These are phyloP conservation scores for Bombus impatiens DNA, from an alignment of 1,140 invertebrate genomes.

Conservation along the genomic window DNA sequence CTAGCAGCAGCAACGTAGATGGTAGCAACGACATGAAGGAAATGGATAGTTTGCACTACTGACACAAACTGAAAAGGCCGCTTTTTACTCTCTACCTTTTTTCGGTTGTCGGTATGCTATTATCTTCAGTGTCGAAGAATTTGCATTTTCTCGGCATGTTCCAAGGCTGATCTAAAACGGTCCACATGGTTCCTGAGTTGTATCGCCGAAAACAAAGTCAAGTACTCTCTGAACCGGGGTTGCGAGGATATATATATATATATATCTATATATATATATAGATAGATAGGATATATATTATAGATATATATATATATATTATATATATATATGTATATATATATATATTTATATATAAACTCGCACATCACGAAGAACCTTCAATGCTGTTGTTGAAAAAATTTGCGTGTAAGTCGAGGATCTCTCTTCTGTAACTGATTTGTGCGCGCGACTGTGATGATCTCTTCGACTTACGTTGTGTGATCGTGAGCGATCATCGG, in stretches of 20 bases:
- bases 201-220: slow-evolving; percentile 57
- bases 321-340: not conserved
- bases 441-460: slow-evolving; percentile 35
- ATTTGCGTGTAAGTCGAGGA: slow-evolving; percentile 35
- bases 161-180: slow-evolving; percentile 67
- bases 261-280: not conserved
- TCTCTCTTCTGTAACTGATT: slow-evolving; percentile 24
- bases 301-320: not conserved
- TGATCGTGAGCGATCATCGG: slow-evolving; percentile 8
- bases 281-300: too few species aligned
- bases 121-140: slow-evolving; percentile 70
- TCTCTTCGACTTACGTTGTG: slow-evolving; percentile 38
- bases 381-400: not conserved
- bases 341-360: not conserved
- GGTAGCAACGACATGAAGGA: slow-evolving; percentile 44
- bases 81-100: slow-evolving; percentile 71
- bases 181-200: slow-evolving; percentile 72
- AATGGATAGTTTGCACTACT: slow-evolving; percentile 74
- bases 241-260: not conserved
- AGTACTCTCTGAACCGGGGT: slow-evolving; percentile 23
- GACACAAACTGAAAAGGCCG: slow-evolving; percentile 79
- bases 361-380: slow-evolving; percentile 14
- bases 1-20: not conserved
- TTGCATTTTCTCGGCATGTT: slow-evolving; percentile 75
- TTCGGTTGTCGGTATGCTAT: slow-evolving; percentile 68